phyloP scores from a whole-genome alignment of 2,888 invertebrate species.

The Aphrophora alni region DNA sequence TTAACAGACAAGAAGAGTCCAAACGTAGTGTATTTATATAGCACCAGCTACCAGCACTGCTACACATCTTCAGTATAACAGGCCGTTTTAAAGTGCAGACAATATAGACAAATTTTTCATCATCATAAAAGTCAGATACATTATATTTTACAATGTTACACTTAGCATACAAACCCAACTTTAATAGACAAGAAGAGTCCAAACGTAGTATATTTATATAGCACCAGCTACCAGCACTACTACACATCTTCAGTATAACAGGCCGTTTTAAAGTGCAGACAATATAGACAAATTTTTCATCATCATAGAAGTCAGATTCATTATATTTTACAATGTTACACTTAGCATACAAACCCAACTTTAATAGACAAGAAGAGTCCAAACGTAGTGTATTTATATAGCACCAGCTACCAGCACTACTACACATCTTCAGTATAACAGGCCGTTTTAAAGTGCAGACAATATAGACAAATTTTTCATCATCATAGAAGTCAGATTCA shows the following conservation, averaged over 20 bases:
- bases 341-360: not conserved
- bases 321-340: not conserved
- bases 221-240: constrained; percentile 26
- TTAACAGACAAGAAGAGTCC: constrained; percentile 16
- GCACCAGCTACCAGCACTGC: constrained; percentile 28
- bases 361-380: constrained; percentile 15
- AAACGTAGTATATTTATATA: constrained; percentile 4
- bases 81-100: not conserved
- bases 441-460: constrained; percentile 22
- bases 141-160: not conserved
- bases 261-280: constrained; percentile 23
- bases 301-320: no score
- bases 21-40: not conserved
- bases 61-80: not conserved
- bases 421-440: not conserved
- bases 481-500: no score
- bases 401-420: constrained; percentile 27
- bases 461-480: no score
- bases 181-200: constrained; percentile 18
- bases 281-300: no score
- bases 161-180: not conserved
- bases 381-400: constrained; percentile 7
- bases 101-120: no score
- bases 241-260: not conserved
- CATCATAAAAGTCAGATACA: no score